Evolutionary conservation across 2,113 vertebrate species (phyloP).

Genomic region (Chaetodon trifascialis): DNA sequence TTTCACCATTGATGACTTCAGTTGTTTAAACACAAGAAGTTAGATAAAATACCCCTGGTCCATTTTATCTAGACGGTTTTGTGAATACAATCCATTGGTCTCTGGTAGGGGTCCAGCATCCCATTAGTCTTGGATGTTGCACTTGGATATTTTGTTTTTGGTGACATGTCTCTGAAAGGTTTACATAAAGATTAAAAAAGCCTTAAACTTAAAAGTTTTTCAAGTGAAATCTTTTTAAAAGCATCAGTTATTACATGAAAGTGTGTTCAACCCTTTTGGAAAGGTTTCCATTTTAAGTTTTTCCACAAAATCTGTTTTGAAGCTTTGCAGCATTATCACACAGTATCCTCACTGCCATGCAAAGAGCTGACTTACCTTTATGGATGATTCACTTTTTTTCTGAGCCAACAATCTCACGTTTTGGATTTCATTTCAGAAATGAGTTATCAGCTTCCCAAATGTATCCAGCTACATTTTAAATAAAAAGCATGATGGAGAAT

Average conservation of each 20-base stretch:
- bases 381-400: neutral
- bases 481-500: slow-evolving; percentile 25
- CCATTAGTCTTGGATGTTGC: slow-evolving; percentile 28
- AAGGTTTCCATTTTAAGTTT: neutral
- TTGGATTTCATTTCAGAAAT: slow-evolving; percentile 14
- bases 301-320: neutral
- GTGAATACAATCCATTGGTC: slow-evolving; percentile 29
- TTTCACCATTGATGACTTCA: slow-evolving; percentile 34
- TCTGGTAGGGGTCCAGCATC: slow-evolving; percentile 20
- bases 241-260: neutral
- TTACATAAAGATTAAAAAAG: slow-evolving; percentile 76
- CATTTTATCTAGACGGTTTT: slow-evolving; percentile 57
- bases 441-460: slow-evolving; percentile 39
- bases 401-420: slow-evolving; percentile 7
- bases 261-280: neutral
- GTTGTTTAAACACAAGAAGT: slow-evolving; percentile 42
- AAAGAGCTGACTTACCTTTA: neutral
- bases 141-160: slow-evolving; percentile 59
- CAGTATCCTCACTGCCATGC: neutral
- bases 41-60: slow-evolving; percentile 45
- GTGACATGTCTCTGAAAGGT: slow-evolving; percentile 62
- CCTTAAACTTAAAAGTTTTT: slow-evolving; percentile 59
- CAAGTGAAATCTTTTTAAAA: slow-evolving; percentile 8
- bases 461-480: slow-evolving; percentile 41
- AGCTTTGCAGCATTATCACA: slow-evolving; percentile 6